These are phyloP conservation scores for Babylonia areolata DNA, from an alignment of 1,140 invertebrate species.

Conservation along the genomic window DNA sequence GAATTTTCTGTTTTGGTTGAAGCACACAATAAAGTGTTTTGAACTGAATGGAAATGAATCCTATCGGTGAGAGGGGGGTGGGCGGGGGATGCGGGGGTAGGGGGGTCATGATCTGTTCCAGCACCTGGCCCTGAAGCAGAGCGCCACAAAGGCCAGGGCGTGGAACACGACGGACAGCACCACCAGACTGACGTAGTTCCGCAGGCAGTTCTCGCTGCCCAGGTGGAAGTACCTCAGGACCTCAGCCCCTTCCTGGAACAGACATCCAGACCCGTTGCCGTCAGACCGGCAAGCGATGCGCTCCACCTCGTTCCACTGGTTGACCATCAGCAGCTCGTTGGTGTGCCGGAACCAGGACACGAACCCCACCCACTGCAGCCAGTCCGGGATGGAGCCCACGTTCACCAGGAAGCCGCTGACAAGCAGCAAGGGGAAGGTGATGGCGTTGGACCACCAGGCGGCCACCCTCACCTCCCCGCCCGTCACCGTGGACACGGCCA, in stretches of 20 bases:
- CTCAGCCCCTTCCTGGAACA: not conserved
- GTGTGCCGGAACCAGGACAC: slow-evolving; percentile 97
- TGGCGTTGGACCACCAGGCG: slow-evolving; percentile 89
- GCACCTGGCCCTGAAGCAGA: not conserved
- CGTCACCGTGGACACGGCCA: slow-evolving; percentile 90
- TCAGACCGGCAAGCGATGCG: slow-evolving; percentile 55
- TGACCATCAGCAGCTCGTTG: slow-evolving; percentile 94
- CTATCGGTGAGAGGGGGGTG: no score
- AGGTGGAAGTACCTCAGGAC: not conserved
- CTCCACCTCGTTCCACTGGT: slow-evolving; percentile 87
- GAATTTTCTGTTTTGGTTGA: no score
- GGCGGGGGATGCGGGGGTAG: no score
- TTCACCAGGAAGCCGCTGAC: slow-evolving; percentile 98
- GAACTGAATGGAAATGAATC: no score
- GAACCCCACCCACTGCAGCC: slow-evolving; percentile 93
- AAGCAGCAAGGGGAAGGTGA: slow-evolving; percentile 93
- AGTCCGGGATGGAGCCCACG: slow-evolving; percentile 89
- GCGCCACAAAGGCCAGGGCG: not conserved
- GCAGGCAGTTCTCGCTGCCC: not conserved
- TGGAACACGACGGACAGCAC: not conserved
- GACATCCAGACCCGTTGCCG: not conserved
- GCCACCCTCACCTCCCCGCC: slow-evolving; percentile 89
- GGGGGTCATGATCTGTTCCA: not conserved
- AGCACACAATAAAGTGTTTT: no score
- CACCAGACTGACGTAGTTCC: not conserved